phyloP scores from a whole-genome alignment of 2,888 invertebrate species.

The Galeopsomyia nigrocyanea region DNA sequence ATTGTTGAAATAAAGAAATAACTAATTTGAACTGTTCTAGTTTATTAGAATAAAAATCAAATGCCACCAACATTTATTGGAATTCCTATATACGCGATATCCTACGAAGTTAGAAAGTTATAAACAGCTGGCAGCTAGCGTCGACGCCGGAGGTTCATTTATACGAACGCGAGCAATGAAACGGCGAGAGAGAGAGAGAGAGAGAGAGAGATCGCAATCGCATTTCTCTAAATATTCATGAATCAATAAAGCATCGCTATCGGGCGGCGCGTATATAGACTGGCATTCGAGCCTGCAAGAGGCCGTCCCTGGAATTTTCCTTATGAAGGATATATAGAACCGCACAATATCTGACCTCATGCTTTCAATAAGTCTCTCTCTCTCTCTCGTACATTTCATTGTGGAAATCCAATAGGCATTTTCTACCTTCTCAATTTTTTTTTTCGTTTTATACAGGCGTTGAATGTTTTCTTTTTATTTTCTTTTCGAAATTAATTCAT shows the following conservation, averaged over 20 bases:
- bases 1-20: too few species aligned
- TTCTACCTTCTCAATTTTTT: too few species aligned
- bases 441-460: too few species aligned
- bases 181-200: slow-evolving; percentile 16
- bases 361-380: slow-evolving; percentile 2
- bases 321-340: slow-evolving; percentile 20
- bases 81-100: too few species aligned
- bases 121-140: too few species aligned
- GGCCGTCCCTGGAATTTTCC: slow-evolving; percentile 23
- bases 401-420: background rate
- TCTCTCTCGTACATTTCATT: background rate
- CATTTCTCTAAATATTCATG: slow-evolving; percentile 33
- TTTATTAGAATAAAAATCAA: too few species aligned
- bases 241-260: slow-evolving; percentile 28
- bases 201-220: slow-evolving; percentile 15
- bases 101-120: too few species aligned
- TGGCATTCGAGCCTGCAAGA: background rate
- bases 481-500: too few species aligned
- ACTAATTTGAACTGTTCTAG: too few species aligned
- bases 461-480: too few species aligned
- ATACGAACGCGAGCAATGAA: background rate
- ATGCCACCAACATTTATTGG: too few species aligned
- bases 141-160: too few species aligned
- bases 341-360: background rate
- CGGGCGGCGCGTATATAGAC: background rate